Evolutionary conservation across 2,888 invertebrate species (phyloP), one percentile per base, ranked within the genome.

Genomic region (Rhodophaea formosa): DNA sequence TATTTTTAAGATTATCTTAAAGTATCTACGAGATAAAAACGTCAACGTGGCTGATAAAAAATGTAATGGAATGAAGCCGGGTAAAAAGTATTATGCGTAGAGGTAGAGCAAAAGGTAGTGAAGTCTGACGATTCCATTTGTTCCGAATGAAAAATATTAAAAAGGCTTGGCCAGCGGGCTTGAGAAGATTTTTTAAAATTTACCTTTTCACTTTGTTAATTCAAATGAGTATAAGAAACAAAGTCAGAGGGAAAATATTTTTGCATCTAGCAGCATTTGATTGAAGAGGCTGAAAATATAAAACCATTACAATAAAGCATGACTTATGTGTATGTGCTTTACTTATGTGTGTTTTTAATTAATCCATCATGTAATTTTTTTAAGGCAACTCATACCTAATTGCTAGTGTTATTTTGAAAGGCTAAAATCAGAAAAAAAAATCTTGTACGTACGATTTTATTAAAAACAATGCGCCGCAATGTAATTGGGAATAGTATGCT

Each of bases 51-150:
- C 12, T 35, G 35, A 35, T 35, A 35, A 35, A n/a, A 35, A 35
- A 35, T 45, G 17, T 17, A 46, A 46, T 16, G 46, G 46, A 46
- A 46, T 46, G 46, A 46, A 17, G 46, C 46, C 17, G 17, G 46
- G 46, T 17, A 46, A 46, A 46, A 46, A 8, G n/a, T n/a, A n/a
- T n/a, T 16, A 17, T 46, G n/a, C n/a, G n/a, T 8, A 35, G 17
- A 17, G 23, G 23, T 8, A 8, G 17, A 17, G 23, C 5, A 5
- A 17, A 46, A 17, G 17, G 16, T 46, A 46, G 46, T 17, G 17
- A 46, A 46, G 17, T 23, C 23, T 23, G 23, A 3, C 23, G 46
- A 8, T 17, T 46, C 17, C 17, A 46, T 46, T 46, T 46, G 16
- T 17, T 17, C 35, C 10, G 8, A 10, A 7, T 8, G 46, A 17